Evolutionary conservation across 1,140 invertebrate species (phyloP), one percentile per base, ranked within the genome.

Genomic region (Argopecten irradians): DNA sequence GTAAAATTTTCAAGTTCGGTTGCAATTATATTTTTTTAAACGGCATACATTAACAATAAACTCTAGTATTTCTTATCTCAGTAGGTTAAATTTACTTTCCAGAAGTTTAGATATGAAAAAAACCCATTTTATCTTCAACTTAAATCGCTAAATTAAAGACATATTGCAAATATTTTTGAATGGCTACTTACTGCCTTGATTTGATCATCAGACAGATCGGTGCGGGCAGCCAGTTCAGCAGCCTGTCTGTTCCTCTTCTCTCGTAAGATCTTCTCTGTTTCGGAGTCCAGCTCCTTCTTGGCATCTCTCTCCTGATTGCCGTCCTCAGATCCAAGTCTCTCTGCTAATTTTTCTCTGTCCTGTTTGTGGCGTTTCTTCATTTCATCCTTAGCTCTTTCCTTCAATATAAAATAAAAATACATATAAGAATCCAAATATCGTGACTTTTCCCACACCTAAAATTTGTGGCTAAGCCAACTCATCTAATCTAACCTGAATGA

Each of bases 231-330:
- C 33, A 93, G 55, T 87, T 95, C 94, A 11, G 94, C 93, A 35
- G 94, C 94, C 71, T 94, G 93, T 90, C 89, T 93, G 89, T 94
- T 94, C 83, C 91, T 92, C 88, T 92, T 93, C 86, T 95, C 94
- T 33, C 92, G 88, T 1, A 95, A 84, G 13, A 92, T 55, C 86
- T 92, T 92, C 83, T 95, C 94, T 87, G 88, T 88, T 82, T 95
- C 91, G 3, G 83, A 43, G 55, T 94, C 92, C 41, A 90, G 84
- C 71, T 93, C 88, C 35, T 91, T 92, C 39, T 84, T 92, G 35
- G 93, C 19, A 0, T 88, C 88, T 19, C 83, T 82, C 88, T 95
- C 94, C 34, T 93, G 87, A 19, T 91, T 82, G 16, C 90, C 82
- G 2, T 89, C 91, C 34, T 95, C 94, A 28, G 83, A 36, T 28